Base-by-base conservation (phyloP, 2,888 invertebrate genomes). In the Tetropium fuscum region DNA sequence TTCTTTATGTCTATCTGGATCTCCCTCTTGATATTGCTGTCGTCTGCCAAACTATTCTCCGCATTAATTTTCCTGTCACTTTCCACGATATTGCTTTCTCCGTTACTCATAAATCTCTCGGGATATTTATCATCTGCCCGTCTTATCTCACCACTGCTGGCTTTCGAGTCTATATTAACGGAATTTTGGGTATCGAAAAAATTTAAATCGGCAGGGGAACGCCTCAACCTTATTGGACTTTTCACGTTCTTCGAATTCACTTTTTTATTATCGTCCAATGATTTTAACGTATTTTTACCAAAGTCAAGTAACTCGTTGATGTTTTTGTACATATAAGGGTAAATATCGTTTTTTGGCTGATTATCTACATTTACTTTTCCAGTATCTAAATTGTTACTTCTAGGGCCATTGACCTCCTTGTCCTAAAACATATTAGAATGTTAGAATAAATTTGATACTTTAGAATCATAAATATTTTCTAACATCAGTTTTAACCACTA, bases 261-360 rank as follows among this genome's bases (percentile, higher is more conserved):
- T 38, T 34, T 55, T n/a, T 48, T 38, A 15, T 44, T 59, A 6
- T 34, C 13, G 6, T n/a, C 15, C 4, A 10, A 11, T 15, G 34
- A 34, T 4, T 20, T 40, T 5, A 18, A 3, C 7, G 19, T 6
- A 5, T 16, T 11, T 40, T 40, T 36, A 20, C 13, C 53, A 3
- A 45, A 43, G 10, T 13, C 20, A 15, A 20, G 20, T 32, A 6
- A 22, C 10, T 58, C 49, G 30, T 58, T 59, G 19, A 49, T 60
- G 49, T 18, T 25, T 45, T 60, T 59, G 19, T 63, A 67, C 41
- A 64, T 56, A 34, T 70, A 60, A 0, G 72, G 72, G 36, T 69
- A 69, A n/a, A 72, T 69, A 38, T 69, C 70, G 40, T 72, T 72
- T 18, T 44, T 36, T 8, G 72, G 72, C 5, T 7, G 32, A 3